These are phyloP conservation scores for Epinotia ramella DNA, from an alignment of 2,888 invertebrate genomes.

Conservation along the genomic window DNA sequence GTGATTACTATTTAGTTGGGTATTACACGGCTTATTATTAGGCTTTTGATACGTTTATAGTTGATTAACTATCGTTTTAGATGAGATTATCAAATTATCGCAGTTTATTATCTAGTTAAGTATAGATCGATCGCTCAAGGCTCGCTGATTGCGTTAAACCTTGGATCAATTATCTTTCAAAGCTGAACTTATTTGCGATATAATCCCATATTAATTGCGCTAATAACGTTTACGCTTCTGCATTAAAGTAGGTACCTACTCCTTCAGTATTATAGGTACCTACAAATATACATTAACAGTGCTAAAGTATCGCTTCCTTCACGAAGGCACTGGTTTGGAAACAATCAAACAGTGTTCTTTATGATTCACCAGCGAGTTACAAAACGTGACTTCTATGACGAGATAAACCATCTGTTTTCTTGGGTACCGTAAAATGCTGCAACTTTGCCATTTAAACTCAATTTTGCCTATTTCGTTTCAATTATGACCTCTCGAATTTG, in stretches of 20 bases:
- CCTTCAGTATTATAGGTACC: not conserved
- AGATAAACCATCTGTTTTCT: constrained; percentile 23
- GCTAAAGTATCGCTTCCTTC: not conserved
- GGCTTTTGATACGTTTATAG: no score
- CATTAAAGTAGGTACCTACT: not conserved
- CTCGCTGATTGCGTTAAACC: constrained; percentile 8
- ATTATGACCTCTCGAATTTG: no score
- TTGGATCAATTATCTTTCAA: constrained; percentile 16
- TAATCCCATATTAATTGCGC: not conserved
- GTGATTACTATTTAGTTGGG: not conserved
- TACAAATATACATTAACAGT: not conserved
- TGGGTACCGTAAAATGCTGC: constrained; percentile 13
- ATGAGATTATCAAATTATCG: constrained; percentile 19
- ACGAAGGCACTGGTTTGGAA: constrained; percentile 9
- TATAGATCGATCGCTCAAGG: constrained; percentile 22
- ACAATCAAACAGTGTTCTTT: constrained; percentile 13
- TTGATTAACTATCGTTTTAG: not conserved
- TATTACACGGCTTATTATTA: not conserved
- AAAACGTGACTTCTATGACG: constrained; percentile 19
- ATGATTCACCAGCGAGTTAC: constrained; percentile 27
- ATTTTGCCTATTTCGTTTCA: no score
- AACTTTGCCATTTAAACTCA: no score
- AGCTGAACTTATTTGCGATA: not conserved
- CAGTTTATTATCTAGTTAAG: constrained; percentile 8
- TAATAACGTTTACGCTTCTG: constrained; percentile 1